These are phyloP conservation scores for Furcifer pardalis DNA, from an alignment of 2,797 vertebrate genomes.

Conservation along the genomic window DNA sequence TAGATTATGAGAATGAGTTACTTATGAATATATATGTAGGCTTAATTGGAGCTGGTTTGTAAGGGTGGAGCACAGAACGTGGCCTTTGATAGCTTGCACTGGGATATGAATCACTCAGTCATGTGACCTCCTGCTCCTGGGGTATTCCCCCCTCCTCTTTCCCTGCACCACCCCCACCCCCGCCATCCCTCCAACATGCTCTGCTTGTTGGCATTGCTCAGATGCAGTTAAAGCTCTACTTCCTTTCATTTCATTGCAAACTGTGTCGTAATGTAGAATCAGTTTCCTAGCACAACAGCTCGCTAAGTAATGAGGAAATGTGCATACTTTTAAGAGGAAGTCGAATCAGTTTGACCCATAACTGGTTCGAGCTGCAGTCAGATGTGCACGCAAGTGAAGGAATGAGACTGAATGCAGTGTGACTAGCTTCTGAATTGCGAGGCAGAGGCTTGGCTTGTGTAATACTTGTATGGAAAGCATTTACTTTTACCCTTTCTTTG, in stretches of 20 bases:
- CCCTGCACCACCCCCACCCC: too few species aligned
- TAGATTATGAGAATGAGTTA: background rate
- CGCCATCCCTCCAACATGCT: too few species aligned
- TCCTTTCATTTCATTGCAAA: slow-evolving; percentile 30
- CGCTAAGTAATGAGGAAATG: too few species aligned
- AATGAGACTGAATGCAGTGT: background rate
- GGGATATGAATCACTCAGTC: slow-evolving; percentile 57
- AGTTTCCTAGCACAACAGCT: background rate
- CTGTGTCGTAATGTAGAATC: background rate
- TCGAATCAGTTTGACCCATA: background rate
- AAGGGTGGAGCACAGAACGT: slow-evolving; percentile 6
- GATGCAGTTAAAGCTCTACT: slow-evolving; percentile 19
- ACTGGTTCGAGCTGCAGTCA: background rate
- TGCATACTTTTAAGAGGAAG: background rate
- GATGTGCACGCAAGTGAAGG: background rate
- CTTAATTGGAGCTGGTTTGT: slow-evolving; percentile 37
- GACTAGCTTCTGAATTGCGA: background rate
- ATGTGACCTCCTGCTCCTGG: slow-evolving; percentile 46
- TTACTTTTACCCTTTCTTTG: background rate
- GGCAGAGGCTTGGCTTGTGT: background rate
- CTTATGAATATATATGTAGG: slow-evolving; percentile 15
- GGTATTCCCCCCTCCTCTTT: slow-evolving; percentile 36
- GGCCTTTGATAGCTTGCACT: slow-evolving; percentile 30
- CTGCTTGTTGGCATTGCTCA: too few species aligned
- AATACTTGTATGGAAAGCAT: background rate